Conservation (phyloP, 2,888 invertebrate species). For the Ypsolopha sequella region DNA sequence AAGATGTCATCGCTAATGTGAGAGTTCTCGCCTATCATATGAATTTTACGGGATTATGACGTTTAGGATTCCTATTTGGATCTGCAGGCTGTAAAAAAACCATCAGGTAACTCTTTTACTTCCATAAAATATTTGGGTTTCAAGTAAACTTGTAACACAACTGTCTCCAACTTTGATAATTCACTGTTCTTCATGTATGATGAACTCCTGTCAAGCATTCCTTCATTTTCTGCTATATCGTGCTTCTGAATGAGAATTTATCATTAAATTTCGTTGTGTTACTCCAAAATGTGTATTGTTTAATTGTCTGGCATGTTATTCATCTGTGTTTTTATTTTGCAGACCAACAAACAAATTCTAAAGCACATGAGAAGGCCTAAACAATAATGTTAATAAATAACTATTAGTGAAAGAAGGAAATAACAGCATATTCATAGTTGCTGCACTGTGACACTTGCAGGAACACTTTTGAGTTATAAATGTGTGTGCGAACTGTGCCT, state of each 20-base stretch:
- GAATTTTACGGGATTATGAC: conserved; percentile 57
- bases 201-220: conserved; percentile 30
- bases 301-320: too few relatives aligned
- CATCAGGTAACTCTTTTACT: conserved; percentile 1
- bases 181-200: conserved; percentile 52
- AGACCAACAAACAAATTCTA: too few relatives aligned
- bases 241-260: too few relatives aligned
- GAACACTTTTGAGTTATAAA: background rate
- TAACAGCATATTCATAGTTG: too few relatives aligned
- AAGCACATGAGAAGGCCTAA: too few relatives aligned
- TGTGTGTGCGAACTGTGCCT: conserved; percentile 25
- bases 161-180: conserved; percentile 66
- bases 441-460: too few relatives aligned
- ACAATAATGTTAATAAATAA: too few relatives aligned
- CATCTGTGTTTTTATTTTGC: too few relatives aligned
- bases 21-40: conserved; percentile 57
- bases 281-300: too few relatives aligned
- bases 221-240: conserved; percentile 5
- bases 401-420: too few relatives aligned
- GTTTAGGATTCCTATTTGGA: conserved; percentile 37
- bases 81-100: conserved; percentile 34
- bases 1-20: conserved; percentile 70
- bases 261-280: too few relatives aligned
- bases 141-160: conserved; percentile 29
- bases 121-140: conserved; percentile 28